Evolutionary conservation across 2,113 vertebrate species (phyloP).

Genomic region (cattle (Bos taurus)): DNA sequence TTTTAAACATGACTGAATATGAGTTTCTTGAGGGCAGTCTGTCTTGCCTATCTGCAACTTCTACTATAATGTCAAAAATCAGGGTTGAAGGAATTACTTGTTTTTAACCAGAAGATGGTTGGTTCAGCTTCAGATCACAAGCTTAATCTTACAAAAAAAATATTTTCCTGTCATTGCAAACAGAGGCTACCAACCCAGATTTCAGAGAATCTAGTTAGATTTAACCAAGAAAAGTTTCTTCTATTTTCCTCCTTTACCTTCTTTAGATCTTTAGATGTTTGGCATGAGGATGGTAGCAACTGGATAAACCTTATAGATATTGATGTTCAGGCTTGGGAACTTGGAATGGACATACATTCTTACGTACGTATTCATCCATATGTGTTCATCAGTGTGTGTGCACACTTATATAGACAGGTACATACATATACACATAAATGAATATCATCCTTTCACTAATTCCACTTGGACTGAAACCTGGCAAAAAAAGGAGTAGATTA

Average conservation of each 20-base stretch:
- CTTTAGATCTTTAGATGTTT: neutral
- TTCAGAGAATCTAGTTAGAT: neutral
- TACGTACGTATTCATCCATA: neutral
- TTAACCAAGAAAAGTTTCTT: neutral
- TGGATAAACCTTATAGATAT: neutral
- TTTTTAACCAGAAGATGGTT: neutral
- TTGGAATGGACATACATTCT: neutral
- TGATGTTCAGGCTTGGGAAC: neutral
- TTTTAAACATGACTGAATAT: neutral
- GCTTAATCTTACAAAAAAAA: neutral
- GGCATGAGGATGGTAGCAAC: neutral
- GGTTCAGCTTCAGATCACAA: neutral
- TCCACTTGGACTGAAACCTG: neutral
- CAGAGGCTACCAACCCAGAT: neutral
- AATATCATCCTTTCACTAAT: neutral
- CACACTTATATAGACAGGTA: neutral
- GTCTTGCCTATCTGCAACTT: neutral
- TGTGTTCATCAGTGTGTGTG: neutral
- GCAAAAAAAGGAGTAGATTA: neutral
- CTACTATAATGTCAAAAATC: neutral
- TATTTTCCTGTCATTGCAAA: neutral
- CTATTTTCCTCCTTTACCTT: too few species aligned
- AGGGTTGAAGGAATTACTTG: neutral
- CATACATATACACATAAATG: neutral
- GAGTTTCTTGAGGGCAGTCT: neutral